phyloP scores from a whole-genome alignment of 2,113 vertebrate genomes.

The Brachyhypopomus gauderio region DNA sequence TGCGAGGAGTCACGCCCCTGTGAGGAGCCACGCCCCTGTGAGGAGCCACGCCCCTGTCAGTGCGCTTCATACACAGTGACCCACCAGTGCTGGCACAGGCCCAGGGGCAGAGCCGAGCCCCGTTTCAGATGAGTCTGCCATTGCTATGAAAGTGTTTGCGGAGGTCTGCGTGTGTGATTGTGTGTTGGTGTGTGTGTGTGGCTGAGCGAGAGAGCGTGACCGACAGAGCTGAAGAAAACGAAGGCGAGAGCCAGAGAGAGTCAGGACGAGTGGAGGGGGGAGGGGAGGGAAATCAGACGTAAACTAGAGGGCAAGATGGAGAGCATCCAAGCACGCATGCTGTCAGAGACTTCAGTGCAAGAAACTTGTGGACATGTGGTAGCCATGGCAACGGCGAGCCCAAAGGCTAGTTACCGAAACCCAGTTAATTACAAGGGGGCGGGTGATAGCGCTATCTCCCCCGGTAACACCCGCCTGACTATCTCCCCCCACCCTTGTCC shows the following conservation, averaged over 20 bases:
- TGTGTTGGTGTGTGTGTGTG: background rate
- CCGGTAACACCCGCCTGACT: background rate
- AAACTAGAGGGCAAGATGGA: slow-evolving; percentile 34
- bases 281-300: slow-evolving; percentile 29
- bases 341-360: slow-evolving; percentile 47
- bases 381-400: slow-evolving; percentile 57
- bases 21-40: background rate
- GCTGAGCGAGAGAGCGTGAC: slow-evolving; percentile 15
- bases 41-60: background rate
- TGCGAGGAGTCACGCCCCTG: background rate
- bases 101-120: slow-evolving; percentile 19
- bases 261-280: background rate
- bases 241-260: slow-evolving; percentile 33
- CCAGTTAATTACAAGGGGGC: slow-evolving; percentile 61
- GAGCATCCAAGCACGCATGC: slow-evolving; percentile 48
- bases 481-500: background rate
- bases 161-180: background rate
- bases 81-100: slow-evolving; percentile 23
- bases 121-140: slow-evolving; percentile 36
- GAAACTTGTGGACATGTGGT: slow-evolving; percentile 56
- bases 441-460: slow-evolving; percentile 57
- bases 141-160: slow-evolving; percentile 36
- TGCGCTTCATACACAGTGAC: slow-evolving; percentile 33
- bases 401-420: slow-evolving; percentile 63
- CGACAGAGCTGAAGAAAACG: slow-evolving; percentile 35